A percentile compares a stretch with the other conserved stretches of the same genome.
Evolutionary conservation across 2,113 vertebrate species (phyloP).

Genomic region (Channa maculata): DNA sequence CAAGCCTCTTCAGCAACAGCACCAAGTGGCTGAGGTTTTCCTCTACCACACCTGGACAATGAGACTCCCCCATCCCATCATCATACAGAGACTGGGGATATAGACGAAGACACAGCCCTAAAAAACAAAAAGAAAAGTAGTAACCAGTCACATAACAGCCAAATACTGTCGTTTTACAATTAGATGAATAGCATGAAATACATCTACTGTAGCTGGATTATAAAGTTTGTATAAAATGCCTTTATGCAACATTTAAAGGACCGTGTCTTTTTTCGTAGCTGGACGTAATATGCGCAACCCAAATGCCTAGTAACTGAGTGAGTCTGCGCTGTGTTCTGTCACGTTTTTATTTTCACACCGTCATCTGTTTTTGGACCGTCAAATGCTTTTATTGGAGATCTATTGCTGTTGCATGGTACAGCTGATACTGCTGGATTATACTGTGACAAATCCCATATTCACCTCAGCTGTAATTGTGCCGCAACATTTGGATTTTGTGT

Average conservation of each 20-base stretch:
- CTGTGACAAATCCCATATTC: no score
- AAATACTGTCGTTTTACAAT: neutral
- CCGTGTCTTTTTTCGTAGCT: no score
- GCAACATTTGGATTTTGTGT: no score
- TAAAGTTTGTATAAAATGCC: neutral
- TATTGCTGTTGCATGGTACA: no score
- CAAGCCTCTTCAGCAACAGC: slow-evolving; percentile 91
- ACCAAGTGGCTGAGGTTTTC: slow-evolving; percentile 90
- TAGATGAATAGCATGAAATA: neutral
- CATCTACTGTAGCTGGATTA: neutral
- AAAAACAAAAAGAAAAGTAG: neutral
- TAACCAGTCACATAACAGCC: neutral
- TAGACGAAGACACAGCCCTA: slow-evolving; percentile 91
- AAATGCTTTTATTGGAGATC: no score
- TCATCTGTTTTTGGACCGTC: no score
- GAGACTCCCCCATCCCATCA: slow-evolving; percentile 85
- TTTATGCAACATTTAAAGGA: neutral
- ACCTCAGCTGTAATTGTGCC: no score
- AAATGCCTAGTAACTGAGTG: no score
- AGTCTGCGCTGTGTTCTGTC: no score
- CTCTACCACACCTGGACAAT: slow-evolving; percentile 87
- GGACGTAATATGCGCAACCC: no score
- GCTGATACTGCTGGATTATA: no score
- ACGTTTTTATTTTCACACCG: no score
- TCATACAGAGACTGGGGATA: slow-evolving; percentile 87